These are phyloP conservation scores for Eueremaeus valkanovi DNA, from an alignment of 2,888 invertebrate genomes.

Conservation along the genomic window DNA sequence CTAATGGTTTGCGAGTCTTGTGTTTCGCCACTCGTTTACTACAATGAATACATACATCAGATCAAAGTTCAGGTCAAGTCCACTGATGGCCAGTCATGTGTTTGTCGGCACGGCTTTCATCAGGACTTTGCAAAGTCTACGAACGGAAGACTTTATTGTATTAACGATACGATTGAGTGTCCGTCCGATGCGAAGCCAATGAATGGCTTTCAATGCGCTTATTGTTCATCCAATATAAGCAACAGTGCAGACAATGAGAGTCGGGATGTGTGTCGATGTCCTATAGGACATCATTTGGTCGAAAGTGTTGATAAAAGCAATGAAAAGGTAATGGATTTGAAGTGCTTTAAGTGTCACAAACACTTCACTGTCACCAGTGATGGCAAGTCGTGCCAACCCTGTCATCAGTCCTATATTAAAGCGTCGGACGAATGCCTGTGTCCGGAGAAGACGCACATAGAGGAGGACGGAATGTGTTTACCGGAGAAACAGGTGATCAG, in stretches of 20 bases:
- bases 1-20: conserved; percentile 54
- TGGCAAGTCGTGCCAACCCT: neutral
- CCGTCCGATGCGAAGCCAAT: neutral
- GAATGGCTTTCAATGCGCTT: conserved; percentile 14
- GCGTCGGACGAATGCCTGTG: neutral
- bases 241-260: neutral
- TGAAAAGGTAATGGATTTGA: neutral
- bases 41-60: neutral
- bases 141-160: neutral
- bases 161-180: conserved; percentile 1
- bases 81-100: conserved; percentile 51
- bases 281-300: neutral
- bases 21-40: conserved; percentile 51
- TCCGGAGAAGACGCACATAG: neutral
- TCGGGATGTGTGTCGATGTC: neutral
- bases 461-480: conserved; percentile 12
- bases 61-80: neutral
- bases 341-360: neutral
- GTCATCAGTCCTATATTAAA: conserved; percentile 18
- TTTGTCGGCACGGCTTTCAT: conserved; percentile 9
- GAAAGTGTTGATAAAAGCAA: neutral
- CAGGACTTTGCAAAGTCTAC: neutral
- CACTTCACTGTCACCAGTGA: neutral
- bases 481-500: neutral
- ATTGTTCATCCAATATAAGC: neutral